A percentile compares a stretch with the other conserved stretches of the same genome.
These are phyloP conservation scores for Aphaenogaster floridana DNA, from an alignment of 1,140 invertebrate genomes.

Conservation along the genomic window DNA sequence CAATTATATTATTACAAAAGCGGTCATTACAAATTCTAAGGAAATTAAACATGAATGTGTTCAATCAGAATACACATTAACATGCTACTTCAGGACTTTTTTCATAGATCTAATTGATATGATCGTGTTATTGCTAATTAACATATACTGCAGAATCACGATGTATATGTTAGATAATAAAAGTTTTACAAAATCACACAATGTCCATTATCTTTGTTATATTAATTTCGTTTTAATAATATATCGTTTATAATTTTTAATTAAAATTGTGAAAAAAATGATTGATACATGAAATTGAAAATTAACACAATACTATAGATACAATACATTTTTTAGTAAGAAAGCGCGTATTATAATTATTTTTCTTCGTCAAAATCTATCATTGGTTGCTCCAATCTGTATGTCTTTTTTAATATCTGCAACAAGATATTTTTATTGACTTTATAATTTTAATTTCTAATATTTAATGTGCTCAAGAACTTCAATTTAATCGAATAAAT, in stretches of 20 bases:
- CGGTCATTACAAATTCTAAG: neutral
- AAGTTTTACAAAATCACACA: constrained; percentile 76
- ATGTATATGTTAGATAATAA: constrained; percentile 78
- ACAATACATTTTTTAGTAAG: neutral
- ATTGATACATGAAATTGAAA: neutral
- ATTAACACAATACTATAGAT: neutral
- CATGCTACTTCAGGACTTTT: neutral
- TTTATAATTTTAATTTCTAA: neutral
- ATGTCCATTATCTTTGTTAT: neutral
- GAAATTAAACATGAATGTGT: neutral
- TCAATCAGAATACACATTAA: constrained; percentile 5
- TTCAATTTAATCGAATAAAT: constrained; percentile 6
- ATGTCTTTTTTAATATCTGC: constrained; percentile 77
- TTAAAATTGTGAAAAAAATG: constrained; percentile 12
- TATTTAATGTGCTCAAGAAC: neutral
- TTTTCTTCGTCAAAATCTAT: constrained; percentile 72
- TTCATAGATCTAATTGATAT: constrained; percentile 49
- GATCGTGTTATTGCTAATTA: constrained; percentile 63
- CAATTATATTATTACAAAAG: neutral
- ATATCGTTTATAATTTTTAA: neutral
- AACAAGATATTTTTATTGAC: constrained; percentile 52
- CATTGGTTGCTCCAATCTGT: constrained; percentile 79
- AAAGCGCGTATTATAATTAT: neutral
- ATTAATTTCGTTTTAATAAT: neutral
- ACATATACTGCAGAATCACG: constrained; percentile 66